Conservation (phyloP, 2,888 invertebrate genomes). For the Microdon myrmicae region DNA sequence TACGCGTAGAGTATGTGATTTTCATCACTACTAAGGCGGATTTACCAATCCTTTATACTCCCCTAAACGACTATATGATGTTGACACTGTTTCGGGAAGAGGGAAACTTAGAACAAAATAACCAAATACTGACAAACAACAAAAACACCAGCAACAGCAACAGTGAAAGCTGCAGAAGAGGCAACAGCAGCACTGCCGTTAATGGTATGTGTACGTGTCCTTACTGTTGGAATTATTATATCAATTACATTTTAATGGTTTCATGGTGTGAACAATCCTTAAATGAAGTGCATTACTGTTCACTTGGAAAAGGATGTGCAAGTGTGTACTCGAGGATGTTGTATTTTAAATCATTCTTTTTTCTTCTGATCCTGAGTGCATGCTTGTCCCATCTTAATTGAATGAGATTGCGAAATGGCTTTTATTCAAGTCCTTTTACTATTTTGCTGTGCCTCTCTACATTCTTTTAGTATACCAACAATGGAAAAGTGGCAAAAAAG, state of each 20-base stretch:
- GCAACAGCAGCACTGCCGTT: slow-evolving; percentile 21
- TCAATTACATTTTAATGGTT: slow-evolving; percentile 52
- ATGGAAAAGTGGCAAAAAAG: not conserved
- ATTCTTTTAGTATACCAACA: too few relatives aligned
- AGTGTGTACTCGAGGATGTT: slow-evolving; percentile 46
- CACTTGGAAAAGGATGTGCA: slow-evolving; percentile 38
- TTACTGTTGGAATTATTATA: slow-evolving; percentile 48
- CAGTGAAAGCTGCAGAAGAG: not conserved
- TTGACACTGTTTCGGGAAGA: slow-evolving; percentile 31
- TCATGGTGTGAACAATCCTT: slow-evolving; percentile 51
- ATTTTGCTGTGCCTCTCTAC: too few relatives aligned
- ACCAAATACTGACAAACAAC: slow-evolving; percentile 18
- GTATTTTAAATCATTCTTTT: slow-evolving; percentile 35
- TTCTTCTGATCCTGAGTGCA: not conserved
- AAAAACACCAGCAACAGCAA: slow-evolving; percentile 12
- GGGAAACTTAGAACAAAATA: too few relatives aligned
- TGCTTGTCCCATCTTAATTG: slow-evolving; percentile 33
- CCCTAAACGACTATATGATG: slow-evolving; percentile 19
- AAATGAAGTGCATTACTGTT: slow-evolving; percentile 50
- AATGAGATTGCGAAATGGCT: slow-evolving; percentile 34
- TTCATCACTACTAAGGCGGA: slow-evolving; percentile 34
- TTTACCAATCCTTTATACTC: slow-evolving; percentile 31
- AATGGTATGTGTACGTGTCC: slow-evolving; percentile 44
- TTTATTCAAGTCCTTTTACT: slow-evolving; percentile 27
- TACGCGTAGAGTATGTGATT: slow-evolving; percentile 44